Percentiles rank a stretch among this genome's conserved stretches.
These are phyloP conservation scores for Xestia rhomboidea DNA, from an alignment of 2,888 invertebrate genomes.

Conservation along the genomic window DNA sequence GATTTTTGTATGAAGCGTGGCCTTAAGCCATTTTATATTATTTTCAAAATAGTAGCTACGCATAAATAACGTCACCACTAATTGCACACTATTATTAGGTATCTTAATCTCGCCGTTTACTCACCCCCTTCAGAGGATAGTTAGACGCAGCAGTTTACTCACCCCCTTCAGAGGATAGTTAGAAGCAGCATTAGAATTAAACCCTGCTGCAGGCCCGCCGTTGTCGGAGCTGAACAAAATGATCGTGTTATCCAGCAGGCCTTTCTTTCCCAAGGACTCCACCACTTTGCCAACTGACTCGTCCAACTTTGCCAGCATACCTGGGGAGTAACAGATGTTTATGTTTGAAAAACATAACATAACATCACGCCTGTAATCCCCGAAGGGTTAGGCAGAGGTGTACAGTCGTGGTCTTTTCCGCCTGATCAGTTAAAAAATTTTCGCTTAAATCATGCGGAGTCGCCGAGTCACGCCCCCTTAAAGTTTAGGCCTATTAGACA, in stretches of 20 bases:
- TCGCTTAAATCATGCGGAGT: no score
- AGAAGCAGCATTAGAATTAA: constrained; percentile 95
- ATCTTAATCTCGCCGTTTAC: no score
- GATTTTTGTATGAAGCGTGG: not conserved
- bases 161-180: constrained; percentile 95
- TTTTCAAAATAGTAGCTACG: not conserved
- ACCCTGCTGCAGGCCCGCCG: constrained; percentile 96
- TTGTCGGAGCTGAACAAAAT: constrained; percentile 98
- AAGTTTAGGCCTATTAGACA: no score
- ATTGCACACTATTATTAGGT: no score
- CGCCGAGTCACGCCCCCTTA: no score
- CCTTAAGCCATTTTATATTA: not conserved
- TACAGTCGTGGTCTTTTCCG: no score
- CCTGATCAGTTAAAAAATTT: no score
- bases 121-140: constrained; percentile 94
- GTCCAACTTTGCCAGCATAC: constrained; percentile 96
- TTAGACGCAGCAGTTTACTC: constrained; percentile 95
- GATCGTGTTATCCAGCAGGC: constrained; percentile 95
- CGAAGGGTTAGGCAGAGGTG: no score
- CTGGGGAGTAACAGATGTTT: constrained; percentile 68
- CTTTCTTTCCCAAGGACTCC: constrained; percentile 91
- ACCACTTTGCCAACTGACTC: constrained; percentile 96
- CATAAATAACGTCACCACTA: no score
- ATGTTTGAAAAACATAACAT: not conserved
- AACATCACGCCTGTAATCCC: no score